A percentile compares a stretch with the other conserved stretches of the same genome.
Evolutionary conservation across 2,797 vertebrate species (phyloP).

Genomic region (Chrysocyon brachyurus): DNA sequence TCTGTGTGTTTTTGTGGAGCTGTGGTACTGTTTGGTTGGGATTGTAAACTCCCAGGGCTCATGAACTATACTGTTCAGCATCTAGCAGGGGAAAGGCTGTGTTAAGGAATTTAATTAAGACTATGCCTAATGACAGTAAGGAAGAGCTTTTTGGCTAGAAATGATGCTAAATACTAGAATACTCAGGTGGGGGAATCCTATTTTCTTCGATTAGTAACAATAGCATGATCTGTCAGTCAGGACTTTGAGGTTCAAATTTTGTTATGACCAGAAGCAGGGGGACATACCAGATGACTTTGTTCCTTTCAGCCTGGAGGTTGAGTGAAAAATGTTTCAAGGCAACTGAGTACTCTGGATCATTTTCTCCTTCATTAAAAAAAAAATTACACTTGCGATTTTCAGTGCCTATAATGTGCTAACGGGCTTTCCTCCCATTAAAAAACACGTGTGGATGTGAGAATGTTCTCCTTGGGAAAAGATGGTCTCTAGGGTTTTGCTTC

Average conservation of each 20-base stretch:
- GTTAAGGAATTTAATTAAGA: constrained; percentile 18
- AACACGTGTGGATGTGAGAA: constrained; percentile 69
- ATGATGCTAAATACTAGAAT: background rate
- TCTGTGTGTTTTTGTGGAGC: accelerated
- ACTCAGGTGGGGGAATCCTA: background rate
- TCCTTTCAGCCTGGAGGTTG: background rate
- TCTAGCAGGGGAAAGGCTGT: background rate
- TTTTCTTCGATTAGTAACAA: background rate
- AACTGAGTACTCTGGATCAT: constrained; percentile 19
- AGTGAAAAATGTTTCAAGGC: constrained; percentile 19
- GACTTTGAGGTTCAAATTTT: background rate
- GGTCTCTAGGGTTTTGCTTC: constrained; percentile 74
- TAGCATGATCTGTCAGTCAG: background rate
- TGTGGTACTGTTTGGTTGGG: too few species aligned
- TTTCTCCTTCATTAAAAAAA: background rate
- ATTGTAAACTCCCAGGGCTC: background rate
- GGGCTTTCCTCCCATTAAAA: constrained; percentile 79
- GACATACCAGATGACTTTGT: background rate
- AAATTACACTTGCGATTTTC: constrained; percentile 72
- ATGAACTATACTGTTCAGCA: background rate
- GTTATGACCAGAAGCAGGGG: background rate
- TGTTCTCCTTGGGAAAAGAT: constrained; percentile 65
- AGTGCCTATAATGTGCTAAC: constrained; percentile 72
- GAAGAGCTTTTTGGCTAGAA: constrained; percentile 2
- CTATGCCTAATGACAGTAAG: background rate